Evolutionary conservation across 2,888 invertebrate species (phyloP), one percentile per base, ranked within the genome.

Genomic region (Cantharis rufa): DNA sequence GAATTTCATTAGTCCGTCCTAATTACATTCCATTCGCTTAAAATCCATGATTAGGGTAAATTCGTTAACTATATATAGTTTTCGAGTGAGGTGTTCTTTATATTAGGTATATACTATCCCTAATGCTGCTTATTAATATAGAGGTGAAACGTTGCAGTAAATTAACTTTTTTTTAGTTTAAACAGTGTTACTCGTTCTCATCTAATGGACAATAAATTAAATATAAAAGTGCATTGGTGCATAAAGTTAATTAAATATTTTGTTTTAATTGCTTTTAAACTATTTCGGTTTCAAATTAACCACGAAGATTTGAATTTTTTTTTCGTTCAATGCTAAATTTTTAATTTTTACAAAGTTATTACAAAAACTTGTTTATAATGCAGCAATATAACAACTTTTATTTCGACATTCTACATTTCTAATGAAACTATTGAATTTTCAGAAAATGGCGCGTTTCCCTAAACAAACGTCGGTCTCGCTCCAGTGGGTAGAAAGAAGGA

Each of bases 1-100:
- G 81, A 81, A 81, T 81, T 81, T 81, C 80, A 80, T 81, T 81
- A 80, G 78, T 75, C 76, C 76, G 75, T 75, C 73, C 78, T 81
- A 81, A 81, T 81, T 81, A 78, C 81, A 81, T 81, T 81, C 81
- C 77, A 71, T 76, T 74, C 74, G 21, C 72, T 66, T 71, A 71
- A 68, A 74, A 69, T 66, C 72, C 32, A 62, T 63, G 76, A 72
- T 72, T 72, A 66, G 66, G 66, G 72, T 66, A 71, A 71, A 71
- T 72, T 72, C 66, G 68, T 61, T 18, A 64, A 72, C 48, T 48
- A 48, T 72, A 72, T 72, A 66, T 66, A 66, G 66, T 66, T 72
- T 72, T 68, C 72, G 28, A 24, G 62, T 69, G 24, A 62, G 62
- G 15, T 63, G 21, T 62, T 68, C 73, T 73, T 62, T 69, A 69